Evolutionary conservation across 2,888 invertebrate species (phyloP), one percentile per base, ranked within the genome.

Genomic region (Dysmachus trigonus): DNA sequence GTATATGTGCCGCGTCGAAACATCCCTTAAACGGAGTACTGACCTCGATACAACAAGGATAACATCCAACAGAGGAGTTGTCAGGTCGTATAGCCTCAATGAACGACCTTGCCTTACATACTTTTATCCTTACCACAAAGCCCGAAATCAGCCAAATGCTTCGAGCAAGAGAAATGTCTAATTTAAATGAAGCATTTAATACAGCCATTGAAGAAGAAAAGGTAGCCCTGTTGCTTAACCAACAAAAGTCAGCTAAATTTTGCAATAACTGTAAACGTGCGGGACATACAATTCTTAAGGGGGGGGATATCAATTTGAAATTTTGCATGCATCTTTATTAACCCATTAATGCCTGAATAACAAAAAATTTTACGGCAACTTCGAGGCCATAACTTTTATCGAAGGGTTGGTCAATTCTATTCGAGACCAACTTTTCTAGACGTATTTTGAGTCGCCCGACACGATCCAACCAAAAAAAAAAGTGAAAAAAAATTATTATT

Each of bases 101-200:
- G 83, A 77, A 83, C n/a, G 83, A 86, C 27, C 76, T 86, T n/a
- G 77, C 81, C 18, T 76, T 86, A 1, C 86, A 83, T 53, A 86
- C 86, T 27, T 83, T 86, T 4, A 53, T 76, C 13, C 31, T 86
- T 8, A 83, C 83, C 41, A 15, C 74, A 18, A 81, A 83, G 27
- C 76, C 86, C 13, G 5, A 72, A 13, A 86, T 86, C n/a, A 86
- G 86, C 35, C 72, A 51, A 41, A 83, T 86, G 73, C 53, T 86
- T 2, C 13, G 86, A 31, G 86, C 86, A 18, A 51, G 83, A 76
- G 73, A 86, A 10, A 81, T 86, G 3, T 74, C 30, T 15, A 76
- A 53, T 4, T 31, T 86, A 10, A 83, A 72, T 8, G 83, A 86
- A 53, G 86, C 86, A n/a, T 81, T 83, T 31, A 81, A 76, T 13